phyloP scores from a whole-genome alignment of 2,797 vertebrate species.

The Chromis chromis region DNA sequence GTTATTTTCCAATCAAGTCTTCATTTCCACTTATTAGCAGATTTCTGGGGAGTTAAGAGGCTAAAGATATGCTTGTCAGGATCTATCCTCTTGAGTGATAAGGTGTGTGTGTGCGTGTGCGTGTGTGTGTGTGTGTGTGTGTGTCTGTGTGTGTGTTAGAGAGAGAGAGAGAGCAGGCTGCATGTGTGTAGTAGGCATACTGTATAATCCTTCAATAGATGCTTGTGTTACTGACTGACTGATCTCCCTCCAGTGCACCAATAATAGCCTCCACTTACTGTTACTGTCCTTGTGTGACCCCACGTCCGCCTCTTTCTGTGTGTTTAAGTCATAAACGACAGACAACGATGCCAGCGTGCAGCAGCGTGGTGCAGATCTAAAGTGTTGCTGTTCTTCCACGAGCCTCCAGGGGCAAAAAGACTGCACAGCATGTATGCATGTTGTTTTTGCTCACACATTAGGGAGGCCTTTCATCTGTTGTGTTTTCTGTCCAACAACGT shows the following conservation, averaged over 20 bases:
- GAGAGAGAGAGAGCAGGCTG: constrained; percentile 10
- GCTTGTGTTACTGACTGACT: constrained; percentile 47
- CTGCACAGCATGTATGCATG: neutral
- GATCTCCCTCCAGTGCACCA: constrained; percentile 34
- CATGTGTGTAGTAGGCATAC: constrained; percentile 40
- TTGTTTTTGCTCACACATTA: neutral
- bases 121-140: constrained; percentile 10
- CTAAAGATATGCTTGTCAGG: constrained; percentile 73
- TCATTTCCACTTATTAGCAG: constrained; percentile 73
- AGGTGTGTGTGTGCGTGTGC: constrained; percentile 11
- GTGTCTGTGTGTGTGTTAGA: constrained; percentile 6
- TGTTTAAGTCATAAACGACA: constrained; percentile 12
- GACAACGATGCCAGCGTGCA: constrained; percentile 4
- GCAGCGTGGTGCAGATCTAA: neutral
- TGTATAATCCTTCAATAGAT: constrained; percentile 57
- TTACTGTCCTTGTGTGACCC: constrained; percentile 46
- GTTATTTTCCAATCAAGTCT: constrained; percentile 70
- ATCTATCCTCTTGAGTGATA: constrained; percentile 73
- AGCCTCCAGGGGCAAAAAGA: neutral
- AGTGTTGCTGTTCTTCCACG: neutral
- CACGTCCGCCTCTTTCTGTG: constrained; percentile 23
- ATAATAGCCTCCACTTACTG: constrained; percentile 46
- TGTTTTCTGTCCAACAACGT: constrained; percentile 11
- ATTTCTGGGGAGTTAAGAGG: constrained; percentile 64
- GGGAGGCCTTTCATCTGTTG: neutral